A percentile compares a stretch with the other conserved stretches of the same genome.
phyloP scores from a whole-genome alignment of 2,113 vertebrate species.

The Rhagologus leucostigma region DNA sequence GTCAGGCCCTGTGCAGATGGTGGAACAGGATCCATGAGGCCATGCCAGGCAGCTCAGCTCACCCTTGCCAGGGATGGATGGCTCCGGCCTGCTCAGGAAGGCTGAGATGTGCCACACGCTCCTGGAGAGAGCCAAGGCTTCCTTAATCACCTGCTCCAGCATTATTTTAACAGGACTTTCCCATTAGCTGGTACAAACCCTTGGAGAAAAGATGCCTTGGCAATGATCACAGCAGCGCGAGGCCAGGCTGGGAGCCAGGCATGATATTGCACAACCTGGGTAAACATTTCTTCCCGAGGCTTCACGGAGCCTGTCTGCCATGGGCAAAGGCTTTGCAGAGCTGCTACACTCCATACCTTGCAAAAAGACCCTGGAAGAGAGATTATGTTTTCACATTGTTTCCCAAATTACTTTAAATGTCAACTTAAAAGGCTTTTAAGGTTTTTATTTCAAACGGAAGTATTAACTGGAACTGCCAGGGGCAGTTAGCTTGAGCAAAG shows the following conservation, averaged over 20 bases:
- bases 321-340: background rate
- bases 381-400: slow-evolving; percentile 71
- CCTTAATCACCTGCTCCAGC: background rate
- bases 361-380: slow-evolving; percentile 55
- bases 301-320: background rate
- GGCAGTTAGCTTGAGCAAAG: slow-evolving; percentile 76
- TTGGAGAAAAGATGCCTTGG: background rate
- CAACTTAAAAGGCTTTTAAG: slow-evolving; percentile 73
- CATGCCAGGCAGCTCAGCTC: background rate
- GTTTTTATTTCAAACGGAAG: slow-evolving; percentile 73
- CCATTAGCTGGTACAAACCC: background rate
- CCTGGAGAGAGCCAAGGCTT: background rate
- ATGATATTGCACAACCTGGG: background rate
- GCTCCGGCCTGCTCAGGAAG: background rate
- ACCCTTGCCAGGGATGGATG: background rate
- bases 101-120: background rate
- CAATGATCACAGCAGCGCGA: background rate
- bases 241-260: background rate
- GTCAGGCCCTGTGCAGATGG: background rate
- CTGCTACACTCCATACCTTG: slow-evolving; percentile 42
- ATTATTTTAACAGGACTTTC: background rate
- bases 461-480: slow-evolving; percentile 75
- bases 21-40: background rate
- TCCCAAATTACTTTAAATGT: slow-evolving; percentile 72
- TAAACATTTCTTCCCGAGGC: background rate